A percentile compares a stretch with the other conserved stretches of the same genome.
phyloP scores from a whole-genome alignment of 2,888 invertebrate species.

The Coecobrya sp. region DNA sequence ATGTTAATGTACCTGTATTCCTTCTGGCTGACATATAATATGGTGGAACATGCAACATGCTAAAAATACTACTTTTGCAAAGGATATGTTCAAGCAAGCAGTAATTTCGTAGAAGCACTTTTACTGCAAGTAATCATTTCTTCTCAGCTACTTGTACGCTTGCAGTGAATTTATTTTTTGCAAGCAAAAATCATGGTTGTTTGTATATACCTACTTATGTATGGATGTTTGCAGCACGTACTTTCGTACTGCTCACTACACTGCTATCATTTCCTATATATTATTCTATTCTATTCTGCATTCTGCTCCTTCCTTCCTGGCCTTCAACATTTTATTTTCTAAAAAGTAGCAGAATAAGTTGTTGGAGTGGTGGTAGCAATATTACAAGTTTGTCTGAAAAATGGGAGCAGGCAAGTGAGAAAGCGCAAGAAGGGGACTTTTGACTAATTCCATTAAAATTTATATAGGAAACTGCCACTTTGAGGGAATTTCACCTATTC shows the following conservation, averaged over 20 bases:
- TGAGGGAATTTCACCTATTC: conserved; percentile 69
- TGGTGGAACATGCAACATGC: conserved; percentile 16
- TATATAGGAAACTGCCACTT: conserved; percentile 72
- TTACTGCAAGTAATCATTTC: conserved; percentile 15
- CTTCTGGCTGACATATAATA: too few relatives aligned
- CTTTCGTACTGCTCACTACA: background rate
- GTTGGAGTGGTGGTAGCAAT: background rate
- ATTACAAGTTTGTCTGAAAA: background rate
- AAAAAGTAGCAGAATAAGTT: background rate
- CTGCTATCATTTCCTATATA: background rate
- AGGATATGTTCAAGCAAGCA: background rate
- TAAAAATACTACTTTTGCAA: background rate
- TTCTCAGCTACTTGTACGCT: conserved; percentile 10
- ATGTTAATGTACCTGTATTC: background rate
- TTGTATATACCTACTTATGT: background rate
- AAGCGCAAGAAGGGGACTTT: conserved; percentile 34
- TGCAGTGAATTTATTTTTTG: background rate
- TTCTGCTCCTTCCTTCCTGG: background rate
- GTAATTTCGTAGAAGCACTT: background rate
- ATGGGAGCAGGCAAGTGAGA: background rate
- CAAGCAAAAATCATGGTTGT: background rate
- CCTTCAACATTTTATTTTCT: background rate
- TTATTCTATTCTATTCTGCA: too few relatives aligned
- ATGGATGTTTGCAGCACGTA: background rate
- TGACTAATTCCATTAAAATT: conserved; percentile 82